Evolutionary conservation across 2,797 vertebrate genomes (phyloP), one percentile per base, ranked within the genome.

Genomic region (Coccyzus lansbergi): DNA sequence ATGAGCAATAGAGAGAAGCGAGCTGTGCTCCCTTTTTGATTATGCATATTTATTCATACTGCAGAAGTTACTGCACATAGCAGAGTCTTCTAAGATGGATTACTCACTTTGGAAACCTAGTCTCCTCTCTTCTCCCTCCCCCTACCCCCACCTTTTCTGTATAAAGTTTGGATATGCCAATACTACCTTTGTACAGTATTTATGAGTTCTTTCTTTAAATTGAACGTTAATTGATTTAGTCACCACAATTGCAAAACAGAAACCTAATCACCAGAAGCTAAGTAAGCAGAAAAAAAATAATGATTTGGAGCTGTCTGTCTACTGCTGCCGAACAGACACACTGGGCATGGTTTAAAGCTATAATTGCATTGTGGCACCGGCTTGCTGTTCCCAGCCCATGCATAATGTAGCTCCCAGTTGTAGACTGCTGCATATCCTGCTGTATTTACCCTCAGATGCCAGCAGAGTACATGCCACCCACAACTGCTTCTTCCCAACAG

Each of bases 31-130:
- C 93, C 86, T 86, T 95, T 97, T 96, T 96, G 87, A 97, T 97
- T 97, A 97, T 96, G 95, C 93, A 95, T 97, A 97, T 97, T 96
- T 97, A 97, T 97, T 97, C 96, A 96, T 92, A 95, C 95, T 90
- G 94, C 88, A 94, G 90, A 96, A 97, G 91, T 93, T 26, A 44
- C 76, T 91, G 86, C 80, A 88, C 22, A 28, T 94, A 96, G 82
- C 91, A 88, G 95, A 88, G 92, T 96, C 69, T 91, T 83, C 89
- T 90, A 97, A 96, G 94, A 97, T 94, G 87, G 93, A 95, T 96
- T 95, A 93, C 88, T 92, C 56, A 9, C 80, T 96, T 97, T 94
- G 79, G 90, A 97, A 97, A 76, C 9, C 33, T 93, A 82, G 65
- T 67, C 38, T 85, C 2, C 26, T 68, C n/a, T 52, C 29, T 48